Conservation (phyloP, 2,797 vertebrate species). For the Leucoraja ocellata region DNA sequence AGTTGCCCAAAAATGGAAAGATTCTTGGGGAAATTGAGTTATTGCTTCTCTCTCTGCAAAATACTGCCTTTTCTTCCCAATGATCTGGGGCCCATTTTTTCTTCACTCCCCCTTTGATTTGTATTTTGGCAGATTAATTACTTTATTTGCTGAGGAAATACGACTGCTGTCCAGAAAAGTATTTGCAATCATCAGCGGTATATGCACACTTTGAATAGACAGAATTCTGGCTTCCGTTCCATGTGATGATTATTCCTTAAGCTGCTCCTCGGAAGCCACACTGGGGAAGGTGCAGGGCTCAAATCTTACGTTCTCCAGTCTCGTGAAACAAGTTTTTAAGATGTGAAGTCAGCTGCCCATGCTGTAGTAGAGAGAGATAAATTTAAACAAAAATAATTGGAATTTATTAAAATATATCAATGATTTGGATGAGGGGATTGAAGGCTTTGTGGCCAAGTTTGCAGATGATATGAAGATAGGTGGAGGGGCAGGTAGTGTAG, state of each 20-base stretch:
- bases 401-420: not conserved
- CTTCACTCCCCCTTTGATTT: not conserved
- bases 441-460: no score
- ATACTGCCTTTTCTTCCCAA: not conserved
- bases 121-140: constrained; percentile 28
- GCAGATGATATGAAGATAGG: no score
- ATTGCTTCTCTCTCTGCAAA: not conserved
- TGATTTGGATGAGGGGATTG: no score
- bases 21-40: not conserved
- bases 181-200: not conserved
- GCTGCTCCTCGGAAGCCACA: not conserved
- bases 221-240: not conserved
- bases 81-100: not conserved
- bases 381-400: not conserved
- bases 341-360: not conserved
- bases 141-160: constrained; percentile 25
- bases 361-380: not conserved
- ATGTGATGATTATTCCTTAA: not conserved
- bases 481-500: no score
- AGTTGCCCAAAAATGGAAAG: not conserved
- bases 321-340: not conserved
- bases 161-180: not conserved
- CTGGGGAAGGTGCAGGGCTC: not conserved
- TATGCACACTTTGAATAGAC: not conserved
- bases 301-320: not conserved